Base-by-base conservation (phyloP, 2,888 invertebrate species). In the Drosophila histrio region DNA sequence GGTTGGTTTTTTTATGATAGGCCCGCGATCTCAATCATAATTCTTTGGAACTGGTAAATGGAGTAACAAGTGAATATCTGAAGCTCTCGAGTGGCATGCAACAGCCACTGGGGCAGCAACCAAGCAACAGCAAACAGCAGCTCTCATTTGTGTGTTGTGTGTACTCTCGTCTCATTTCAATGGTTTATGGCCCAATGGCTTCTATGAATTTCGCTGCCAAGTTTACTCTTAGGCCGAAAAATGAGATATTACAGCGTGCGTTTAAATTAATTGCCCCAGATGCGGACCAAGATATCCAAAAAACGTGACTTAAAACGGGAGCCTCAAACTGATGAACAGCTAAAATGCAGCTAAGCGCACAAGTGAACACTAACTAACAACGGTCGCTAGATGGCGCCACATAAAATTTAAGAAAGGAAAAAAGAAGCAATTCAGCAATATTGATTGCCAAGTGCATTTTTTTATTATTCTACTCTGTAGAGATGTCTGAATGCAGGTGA, bases 11-110 rank as follows among this genome's bases (percentile, higher is more conserved):
- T 61, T 87, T 84, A 84, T 79, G 82, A 71, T 73, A 61, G 74
- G 66, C 71, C 59, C 72, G 63, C 73, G 89, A 89, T 89, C 84
- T 89, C 89, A 89, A 89, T 89, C 89, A 81, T 79, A 79, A 78
- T 89, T 89, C 89, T 66, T 8, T 64, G 70, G 86, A 89, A 79
- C 78, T 88, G 84, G 84, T 89, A 88, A 88, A 73, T 83, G 85
- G 87, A 83, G 88, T 89, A 89, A 89, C 88, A 88, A 88, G 88
- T 88, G 88, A 89, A 64, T 71, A 49, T 50, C 61, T 60, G 34
- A 57, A 56, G 60, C 49, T 60, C 43, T 26, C 47, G n/a, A 36
- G 62, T 36, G n/a, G 36, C 49, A 38, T 52, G 61, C 78, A 62
- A 38, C 65, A 41, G 61, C 39, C n/a, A n/a, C n/a, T n/a, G n/a